Base-by-base conservation (phyloP, 2,797 vertebrate genomes). In the Acropternis orthonyx region DNA sequence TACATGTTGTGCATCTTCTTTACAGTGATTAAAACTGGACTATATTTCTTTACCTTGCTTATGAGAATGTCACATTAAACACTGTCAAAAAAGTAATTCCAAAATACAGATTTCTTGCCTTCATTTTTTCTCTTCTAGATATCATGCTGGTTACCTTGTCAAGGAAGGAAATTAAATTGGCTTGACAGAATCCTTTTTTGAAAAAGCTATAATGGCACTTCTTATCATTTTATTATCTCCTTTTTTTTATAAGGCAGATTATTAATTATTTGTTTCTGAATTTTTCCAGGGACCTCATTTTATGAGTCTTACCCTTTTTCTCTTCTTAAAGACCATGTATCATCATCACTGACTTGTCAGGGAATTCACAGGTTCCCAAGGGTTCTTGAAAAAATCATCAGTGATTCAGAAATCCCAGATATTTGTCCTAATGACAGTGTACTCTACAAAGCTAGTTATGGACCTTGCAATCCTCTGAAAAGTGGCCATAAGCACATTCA, bases 111-210 rank as follows among this genome's bases (percentile, higher is more conserved):
- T 39, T 55, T 71, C 17, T 71, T 41, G 11, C 12, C 63, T 92
- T 48, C 28, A 37, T 13, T 27, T 9, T 16, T 78, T 69, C 18
- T 78, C 2, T 43, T 91, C 49, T 65, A 78, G 18, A 34, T 63
- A n/a, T 41, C 44, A 30, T 11, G 4, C 3, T 68, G 28, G 14
- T 44, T 65, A 49, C 5, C 14, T 36, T 65, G 13, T 36, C 52
- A 72, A 59, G 44, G 26, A 65, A 27, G 14, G 6, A 77, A 84
- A 65, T 37, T 24, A 51, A 80, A 37, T 46, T 30, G 2, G 18
- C 65, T 39, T 39, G 10, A 36, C 1, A 12, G 12, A 76, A 39
- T 14, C 0, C 22, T 61, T 81, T 88, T 58, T 28, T 27, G 0
- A 2, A 17, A 80, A 73, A 69, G 7, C 1, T 61, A 16, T 8